Evolutionary conservation across 2,888 invertebrate species (phyloP).

Genomic region (Drosophila flavopinicola): DNA sequence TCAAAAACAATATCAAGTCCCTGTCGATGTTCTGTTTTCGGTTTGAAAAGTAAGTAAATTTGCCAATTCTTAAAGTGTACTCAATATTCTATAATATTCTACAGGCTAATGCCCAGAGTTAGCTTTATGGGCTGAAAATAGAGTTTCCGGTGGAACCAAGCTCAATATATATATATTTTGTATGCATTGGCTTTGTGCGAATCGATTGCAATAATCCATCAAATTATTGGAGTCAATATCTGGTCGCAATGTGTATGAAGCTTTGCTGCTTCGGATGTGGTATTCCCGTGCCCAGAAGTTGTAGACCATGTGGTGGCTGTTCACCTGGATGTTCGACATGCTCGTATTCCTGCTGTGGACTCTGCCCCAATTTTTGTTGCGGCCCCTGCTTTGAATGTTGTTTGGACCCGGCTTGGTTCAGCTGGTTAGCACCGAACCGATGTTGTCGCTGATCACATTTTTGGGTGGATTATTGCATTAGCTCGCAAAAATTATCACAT

Average conservation of each 20-base stretch:
- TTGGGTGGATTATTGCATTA: background rate
- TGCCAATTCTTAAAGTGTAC: background rate
- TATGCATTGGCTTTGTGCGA: background rate
- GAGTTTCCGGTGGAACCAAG: no score
- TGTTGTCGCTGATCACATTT: background rate
- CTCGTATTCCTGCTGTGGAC: slow-evolving; percentile 40
- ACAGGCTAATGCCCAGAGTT: background rate
- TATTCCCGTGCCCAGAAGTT: slow-evolving; percentile 1
- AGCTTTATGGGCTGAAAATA: slow-evolving; percentile 6
- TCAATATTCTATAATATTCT: background rate
- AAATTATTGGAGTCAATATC: background rate
- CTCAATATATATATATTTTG: no score
- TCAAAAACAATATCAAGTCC: background rate
- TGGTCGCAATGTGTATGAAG: slow-evolving; percentile 25
- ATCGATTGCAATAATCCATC: background rate
- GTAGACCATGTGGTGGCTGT: slow-evolving; percentile 3
- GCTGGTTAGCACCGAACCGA: slow-evolving; percentile 36
- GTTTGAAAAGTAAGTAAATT: slow-evolving; percentile 1
- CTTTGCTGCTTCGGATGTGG: slow-evolving; percentile 4
- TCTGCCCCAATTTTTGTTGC: slow-evolving; percentile 23
- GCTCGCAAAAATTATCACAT: background rate
- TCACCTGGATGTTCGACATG: slow-evolving; percentile 24
- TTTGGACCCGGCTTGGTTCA: slow-evolving; percentile 40
- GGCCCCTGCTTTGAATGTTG: slow-evolving; percentile 31
- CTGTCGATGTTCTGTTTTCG: slow-evolving; percentile 1